phyloP scores from a whole-genome alignment of 2,797 vertebrate genomes.

The Coranthus polyacanthus region DNA sequence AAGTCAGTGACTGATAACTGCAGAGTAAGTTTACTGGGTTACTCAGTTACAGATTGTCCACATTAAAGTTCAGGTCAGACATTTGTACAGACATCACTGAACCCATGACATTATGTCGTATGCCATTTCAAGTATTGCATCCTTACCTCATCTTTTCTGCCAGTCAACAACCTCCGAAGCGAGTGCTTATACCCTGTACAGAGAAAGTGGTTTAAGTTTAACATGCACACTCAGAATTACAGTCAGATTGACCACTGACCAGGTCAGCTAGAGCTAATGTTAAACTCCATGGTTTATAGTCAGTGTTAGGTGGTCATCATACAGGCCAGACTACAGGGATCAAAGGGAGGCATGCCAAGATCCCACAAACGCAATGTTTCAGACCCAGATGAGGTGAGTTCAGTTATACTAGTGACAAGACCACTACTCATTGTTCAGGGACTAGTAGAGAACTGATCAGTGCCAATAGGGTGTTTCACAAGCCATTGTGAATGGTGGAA shows the following conservation, averaged over 20 bases:
- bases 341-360: background rate
- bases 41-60: slow-evolving; percentile 77
- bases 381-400: slow-evolving; percentile 1
- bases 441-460: too few species aligned
- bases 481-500: too few species aligned
- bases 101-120: slow-evolving; percentile 8
- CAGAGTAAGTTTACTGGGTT: background rate
- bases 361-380: too few species aligned
- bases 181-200: background rate
- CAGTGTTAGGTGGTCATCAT: slow-evolving; percentile 80
- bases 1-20: background rate
- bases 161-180: accelerated
- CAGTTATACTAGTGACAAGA: too few species aligned
- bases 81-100: slow-evolving; percentile 84
- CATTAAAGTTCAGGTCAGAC: slow-evolving; percentile 86
- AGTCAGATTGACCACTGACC: slow-evolving; percentile 21
- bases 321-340: slow-evolving; percentile 57
- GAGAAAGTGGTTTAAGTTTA: background rate
- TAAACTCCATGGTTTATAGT: slow-evolving; percentile 74
- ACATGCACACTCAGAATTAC: background rate
- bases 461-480: too few species aligned
- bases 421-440: too few species aligned
- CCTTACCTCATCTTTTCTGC: slow-evolving; percentile 30
- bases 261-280: slow-evolving; percentile 88
- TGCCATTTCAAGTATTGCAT: background rate